Evolutionary conservation across 2,113 vertebrate genomes (phyloP).

Genomic region (Leuciscus idus): DNA sequence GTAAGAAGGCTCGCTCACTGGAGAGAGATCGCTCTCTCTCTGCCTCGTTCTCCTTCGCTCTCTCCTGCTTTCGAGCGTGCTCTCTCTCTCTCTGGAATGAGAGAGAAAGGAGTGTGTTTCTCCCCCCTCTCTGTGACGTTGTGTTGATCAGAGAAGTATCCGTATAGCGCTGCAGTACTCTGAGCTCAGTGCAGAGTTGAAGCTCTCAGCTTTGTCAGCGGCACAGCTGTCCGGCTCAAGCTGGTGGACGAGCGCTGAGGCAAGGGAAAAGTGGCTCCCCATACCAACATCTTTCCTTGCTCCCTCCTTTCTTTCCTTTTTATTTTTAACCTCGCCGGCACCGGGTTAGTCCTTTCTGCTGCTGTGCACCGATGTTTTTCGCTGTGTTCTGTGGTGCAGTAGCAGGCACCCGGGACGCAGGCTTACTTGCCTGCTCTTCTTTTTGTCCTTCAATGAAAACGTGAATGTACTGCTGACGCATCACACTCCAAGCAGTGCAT

Average conservation of each 20-base stretch:
- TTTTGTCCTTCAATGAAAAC: constrained; percentile 83
- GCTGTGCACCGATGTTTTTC: constrained; percentile 34
- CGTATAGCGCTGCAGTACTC: constrained; percentile 69
- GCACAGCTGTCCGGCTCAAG: constrained; percentile 58
- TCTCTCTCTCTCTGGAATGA: constrained; percentile 58
- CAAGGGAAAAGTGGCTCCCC: constrained; percentile 67
- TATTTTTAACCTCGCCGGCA: constrained; percentile 53
- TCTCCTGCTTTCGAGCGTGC: constrained; percentile 53
- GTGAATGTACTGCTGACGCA: constrained; percentile 90
- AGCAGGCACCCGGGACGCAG: constrained; percentile 70
- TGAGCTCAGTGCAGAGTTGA: constrained; percentile 75
- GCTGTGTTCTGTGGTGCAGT: constrained; percentile 66
- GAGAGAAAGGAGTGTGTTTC: constrained; percentile 48
- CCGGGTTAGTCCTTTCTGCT: constrained; percentile 58
- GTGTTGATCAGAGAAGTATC: constrained; percentile 59
- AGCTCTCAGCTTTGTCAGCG: constrained; percentile 72
- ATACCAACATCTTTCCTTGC: constrained; percentile 61
- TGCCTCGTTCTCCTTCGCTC: constrained; percentile 49
- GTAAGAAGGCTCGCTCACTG: constrained; percentile 42
- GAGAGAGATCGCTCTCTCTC: constrained; percentile 51
- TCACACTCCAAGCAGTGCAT: constrained; percentile 80
- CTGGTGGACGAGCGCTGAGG: constrained; percentile 62
- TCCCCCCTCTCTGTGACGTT: constrained; percentile 61
- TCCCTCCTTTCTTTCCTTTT: constrained; percentile 29
- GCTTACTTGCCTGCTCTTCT: constrained; percentile 76